phyloP scores from a whole-genome alignment of 2,888 invertebrate genomes.

The Trachelus iudaicus region DNA sequence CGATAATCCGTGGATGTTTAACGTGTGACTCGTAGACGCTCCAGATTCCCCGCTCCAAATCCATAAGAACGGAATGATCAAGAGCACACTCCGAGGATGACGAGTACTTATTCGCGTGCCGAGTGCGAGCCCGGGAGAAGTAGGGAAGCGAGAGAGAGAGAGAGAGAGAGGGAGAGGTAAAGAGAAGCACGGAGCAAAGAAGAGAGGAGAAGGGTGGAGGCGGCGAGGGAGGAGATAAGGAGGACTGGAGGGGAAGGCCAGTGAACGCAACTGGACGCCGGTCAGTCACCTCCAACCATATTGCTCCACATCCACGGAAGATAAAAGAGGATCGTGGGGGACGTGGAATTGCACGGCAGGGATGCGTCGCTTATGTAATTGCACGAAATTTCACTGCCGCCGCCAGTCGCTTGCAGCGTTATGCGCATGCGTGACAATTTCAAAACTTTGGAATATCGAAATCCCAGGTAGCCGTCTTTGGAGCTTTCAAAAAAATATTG shows the following conservation, averaged over 20 bases:
- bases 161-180: conserved; percentile 7
- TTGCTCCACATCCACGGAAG: conserved; percentile 62
- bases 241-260: conserved; percentile 50
- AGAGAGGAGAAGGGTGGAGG: conserved; percentile 10
- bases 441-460: conserved; percentile 5
- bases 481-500: neutral
- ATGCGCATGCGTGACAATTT: neutral
- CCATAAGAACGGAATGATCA: conserved; percentile 45
- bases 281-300: conserved; percentile 64
- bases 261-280: conserved; percentile 65
- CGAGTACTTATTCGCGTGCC: conserved; percentile 36
- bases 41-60: conserved; percentile 50
- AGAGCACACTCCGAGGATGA: conserved; percentile 38
- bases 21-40: conserved; percentile 18
- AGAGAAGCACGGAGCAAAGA: neutral
- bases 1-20: neutral
- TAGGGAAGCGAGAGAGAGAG: conserved; percentile 8
- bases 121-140: conserved; percentile 3
- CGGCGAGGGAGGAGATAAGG: conserved; percentile 32
- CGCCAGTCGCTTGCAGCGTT: neutral
- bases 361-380: conserved; percentile 37
- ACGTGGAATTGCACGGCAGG: conserved; percentile 17
- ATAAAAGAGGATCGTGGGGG: conserved; percentile 43
- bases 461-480: neutral
- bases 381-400: conserved; percentile 33